phyloP scores from a whole-genome alignment of 2,888 invertebrate genomes.

The Zootermopsis nevadensis region DNA sequence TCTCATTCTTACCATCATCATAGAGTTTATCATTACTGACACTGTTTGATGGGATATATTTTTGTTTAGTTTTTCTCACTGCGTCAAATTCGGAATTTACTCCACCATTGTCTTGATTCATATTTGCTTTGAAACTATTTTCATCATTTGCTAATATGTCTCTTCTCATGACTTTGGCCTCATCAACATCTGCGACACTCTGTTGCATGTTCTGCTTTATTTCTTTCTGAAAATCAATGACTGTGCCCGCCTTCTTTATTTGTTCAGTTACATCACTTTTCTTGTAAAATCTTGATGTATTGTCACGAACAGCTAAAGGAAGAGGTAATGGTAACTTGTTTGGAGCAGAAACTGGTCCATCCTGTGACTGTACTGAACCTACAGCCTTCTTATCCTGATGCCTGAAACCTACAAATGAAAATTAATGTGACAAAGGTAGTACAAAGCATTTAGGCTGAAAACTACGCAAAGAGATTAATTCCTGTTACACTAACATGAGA shows the following conservation, averaged over 20 bases:
- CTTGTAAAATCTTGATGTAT: neutral
- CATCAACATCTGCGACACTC: slow-evolving; percentile 10
- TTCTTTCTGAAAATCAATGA: neutral
- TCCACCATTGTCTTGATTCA: neutral
- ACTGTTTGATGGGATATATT: neutral
- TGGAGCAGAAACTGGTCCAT: neutral
- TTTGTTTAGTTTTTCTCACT: neutral
- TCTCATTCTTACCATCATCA: slow-evolving; percentile 14
- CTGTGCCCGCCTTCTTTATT: neutral
- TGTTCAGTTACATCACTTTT: neutral
- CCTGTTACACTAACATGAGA: no score
- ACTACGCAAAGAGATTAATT: no score
- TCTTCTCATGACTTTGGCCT: slow-evolving; percentile 52
- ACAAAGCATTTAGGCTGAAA: no score
- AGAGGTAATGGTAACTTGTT: slow-evolving; percentile 20
- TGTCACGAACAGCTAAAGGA: slow-evolving; percentile 5
- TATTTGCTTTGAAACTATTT: slow-evolving; percentile 16
- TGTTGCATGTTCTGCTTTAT: neutral
- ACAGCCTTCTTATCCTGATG: neutral
- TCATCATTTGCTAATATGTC: slow-evolving; percentile 53
- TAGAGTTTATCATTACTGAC: neutral
- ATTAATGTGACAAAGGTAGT: neutral
- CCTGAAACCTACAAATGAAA: neutral
- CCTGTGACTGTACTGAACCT: neutral
- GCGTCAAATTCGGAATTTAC: neutral